Evolutionary conservation across 2,888 invertebrate species (phyloP).

Genomic region (Incurvaria masculella): DNA sequence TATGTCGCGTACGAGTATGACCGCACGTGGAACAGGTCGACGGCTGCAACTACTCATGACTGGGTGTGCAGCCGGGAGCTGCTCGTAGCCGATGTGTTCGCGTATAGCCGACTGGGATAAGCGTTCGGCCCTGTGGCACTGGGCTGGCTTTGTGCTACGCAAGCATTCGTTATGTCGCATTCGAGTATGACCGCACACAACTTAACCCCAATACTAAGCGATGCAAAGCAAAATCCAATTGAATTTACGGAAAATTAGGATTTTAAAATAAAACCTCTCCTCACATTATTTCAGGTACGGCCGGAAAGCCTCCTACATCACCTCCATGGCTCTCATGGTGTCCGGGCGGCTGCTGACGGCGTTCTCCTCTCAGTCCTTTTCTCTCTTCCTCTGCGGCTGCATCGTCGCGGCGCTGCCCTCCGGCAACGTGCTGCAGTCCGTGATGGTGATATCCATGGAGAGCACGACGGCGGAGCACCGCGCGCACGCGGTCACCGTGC

Average conservation of each 20-base stretch:
- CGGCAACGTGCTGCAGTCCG: slow-evolving; percentile 29
- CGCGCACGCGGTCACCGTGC: slow-evolving; percentile 24
- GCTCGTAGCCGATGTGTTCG: slow-evolving; percentile 28
- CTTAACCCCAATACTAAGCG: too few relatives aligned
- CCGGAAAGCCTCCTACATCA: slow-evolving; percentile 28
- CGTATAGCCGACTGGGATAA: slow-evolving; percentile 29
- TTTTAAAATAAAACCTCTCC: too few relatives aligned
- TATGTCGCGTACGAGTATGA: slow-evolving; percentile 28
- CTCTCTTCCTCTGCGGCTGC: slow-evolving; percentile 27
- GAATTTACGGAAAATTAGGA: too few relatives aligned
- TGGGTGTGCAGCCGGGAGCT: slow-evolving; percentile 36
- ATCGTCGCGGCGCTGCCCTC: slow-evolving; percentile 29
- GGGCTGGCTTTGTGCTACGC: slow-evolving; percentile 38
- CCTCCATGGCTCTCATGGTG: slow-evolving; percentile 26
- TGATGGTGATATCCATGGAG: slow-evolving; percentile 30
- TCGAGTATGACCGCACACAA: background rate
- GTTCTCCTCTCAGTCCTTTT: slow-evolving; percentile 24
- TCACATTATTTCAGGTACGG: slow-evolving; percentile 27
- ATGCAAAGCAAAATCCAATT: too few relatives aligned
- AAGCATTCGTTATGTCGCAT: slow-evolving; percentile 16
- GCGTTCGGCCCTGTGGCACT: slow-evolving; percentile 29
- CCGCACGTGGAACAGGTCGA: slow-evolving; percentile 31
- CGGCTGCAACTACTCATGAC: slow-evolving; percentile 29
- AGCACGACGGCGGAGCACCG: slow-evolving; percentile 22
- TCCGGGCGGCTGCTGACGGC: slow-evolving; percentile 28